Base-by-base conservation (phyloP, 2,888 invertebrate species). In the Luperina nickerlii region DNA sequence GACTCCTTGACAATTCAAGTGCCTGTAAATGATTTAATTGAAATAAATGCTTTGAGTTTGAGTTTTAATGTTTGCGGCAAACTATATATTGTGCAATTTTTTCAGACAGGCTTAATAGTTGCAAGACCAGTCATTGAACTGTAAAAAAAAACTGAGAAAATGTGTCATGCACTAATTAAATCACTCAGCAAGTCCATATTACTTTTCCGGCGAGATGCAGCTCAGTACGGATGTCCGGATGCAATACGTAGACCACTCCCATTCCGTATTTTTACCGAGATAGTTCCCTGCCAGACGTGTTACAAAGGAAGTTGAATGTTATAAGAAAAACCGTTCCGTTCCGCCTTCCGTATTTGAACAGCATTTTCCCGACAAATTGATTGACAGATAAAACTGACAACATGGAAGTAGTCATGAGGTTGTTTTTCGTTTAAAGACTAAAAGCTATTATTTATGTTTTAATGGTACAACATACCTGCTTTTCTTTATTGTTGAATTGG, bases 251-350 rank as follows among this genome's bases (percentile, higher is more conserved):
- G 32, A 82, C 86, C 86, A 76, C 74, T 85, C 82, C 86, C 15
- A 75, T 75, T 75, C 82, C 83, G 76, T 81, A 66, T 71, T 67
- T 81, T 60, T 65, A 73, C 65, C 68, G 70, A 60, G 32, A 62
- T 74, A 11, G 57, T 77, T 86, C 77, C 85, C 85, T 83, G 67
- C 63, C 38, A 32, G 67, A 86, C 83, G 32, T 74, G 83, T 86
- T 67, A 42, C 67, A 73, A 75, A 79, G 85, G 86, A 85, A 85
- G 85, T 77, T 83, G 77, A 65, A 78, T 57, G 42, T 48, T 77
- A 78, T 20, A 86, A 86, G 60, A 83, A 85, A 78, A 71, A 71
- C n/a, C 4, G 51, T 67, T 71, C 24, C 67, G 51, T 74, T 81
- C 32, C 68, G 77, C 60, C 74, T 81, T 81, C 48, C 72, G 32